Percentiles rank a stretch among this genome's conserved stretches.
These are phyloP conservation scores for Acanthacorydalis orientalis DNA, from an alignment of 2,888 invertebrate genomes.

Conservation along the genomic window DNA sequence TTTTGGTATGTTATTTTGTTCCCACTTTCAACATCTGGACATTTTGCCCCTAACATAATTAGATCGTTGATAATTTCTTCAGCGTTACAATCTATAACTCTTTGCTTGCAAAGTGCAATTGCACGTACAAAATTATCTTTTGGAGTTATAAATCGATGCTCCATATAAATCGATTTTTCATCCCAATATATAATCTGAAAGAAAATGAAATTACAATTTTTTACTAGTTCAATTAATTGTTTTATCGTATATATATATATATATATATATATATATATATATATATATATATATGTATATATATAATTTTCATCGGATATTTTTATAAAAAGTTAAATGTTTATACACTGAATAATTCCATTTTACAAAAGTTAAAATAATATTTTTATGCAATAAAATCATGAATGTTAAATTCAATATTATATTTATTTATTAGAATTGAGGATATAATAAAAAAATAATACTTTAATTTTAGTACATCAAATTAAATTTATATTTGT, in stretches of 20 bases:
- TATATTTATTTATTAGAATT: no score
- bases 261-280: not conserved
- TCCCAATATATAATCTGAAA: constrained; percentile 73
- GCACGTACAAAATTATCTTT: constrained; percentile 54
- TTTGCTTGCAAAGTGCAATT: constrained; percentile 36
- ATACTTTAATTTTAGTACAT: no score
- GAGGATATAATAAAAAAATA: no score
- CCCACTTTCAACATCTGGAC: constrained; percentile 19
- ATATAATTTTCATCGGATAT: no score
- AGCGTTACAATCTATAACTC: constrained; percentile 40
- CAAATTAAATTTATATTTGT: no score
- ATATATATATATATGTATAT: no score
- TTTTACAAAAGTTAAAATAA: not conserved
- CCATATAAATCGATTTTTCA: constrained; percentile 62
- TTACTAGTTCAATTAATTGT: not conserved
- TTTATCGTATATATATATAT: not conserved
- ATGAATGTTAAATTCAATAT: no score
- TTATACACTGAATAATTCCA: not conserved
- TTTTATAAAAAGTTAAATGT: not conserved
- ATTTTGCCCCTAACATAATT: constrained; percentile 12
- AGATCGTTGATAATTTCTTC: constrained; percentile 31
- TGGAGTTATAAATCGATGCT: constrained; percentile 61
- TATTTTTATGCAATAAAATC: not conserved
- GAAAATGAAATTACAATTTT: constrained; percentile 3
- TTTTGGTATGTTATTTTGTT: constrained; percentile 24